Evolutionary conservation across 64 coral and sea anemone genomes (phyloP).

Genomic region (Dendronephthya gigantea): DNA sequence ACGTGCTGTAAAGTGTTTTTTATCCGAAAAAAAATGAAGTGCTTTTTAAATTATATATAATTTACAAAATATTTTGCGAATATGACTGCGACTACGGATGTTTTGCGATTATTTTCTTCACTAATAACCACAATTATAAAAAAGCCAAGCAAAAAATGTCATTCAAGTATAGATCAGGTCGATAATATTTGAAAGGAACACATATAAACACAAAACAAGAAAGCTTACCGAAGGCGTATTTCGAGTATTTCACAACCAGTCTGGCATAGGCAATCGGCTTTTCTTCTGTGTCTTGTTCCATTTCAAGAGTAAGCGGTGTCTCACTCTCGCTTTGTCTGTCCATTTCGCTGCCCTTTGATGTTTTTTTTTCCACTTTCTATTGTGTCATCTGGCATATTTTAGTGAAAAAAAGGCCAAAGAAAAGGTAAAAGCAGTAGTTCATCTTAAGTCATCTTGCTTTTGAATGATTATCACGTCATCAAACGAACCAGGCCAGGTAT

Average conservation of each 20-base stretch:
- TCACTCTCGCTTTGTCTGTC: neutral
- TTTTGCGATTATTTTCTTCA: no score
- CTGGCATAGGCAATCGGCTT: neutral
- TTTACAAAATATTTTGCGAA: no score
- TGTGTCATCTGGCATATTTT: neutral
- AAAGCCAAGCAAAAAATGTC: no score
- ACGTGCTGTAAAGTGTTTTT: no score
- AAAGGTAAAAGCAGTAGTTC: neutral
- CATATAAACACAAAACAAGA: neutral
- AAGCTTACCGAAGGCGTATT: neutral
- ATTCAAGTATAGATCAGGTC: no score
- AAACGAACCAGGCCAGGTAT: no score
- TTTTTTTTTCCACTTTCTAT: neutral
- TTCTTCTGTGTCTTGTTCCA: neutral
- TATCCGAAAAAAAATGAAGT: no score
- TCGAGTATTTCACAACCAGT: neutral
- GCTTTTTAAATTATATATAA: no score
- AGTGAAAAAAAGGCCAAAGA: neutral
- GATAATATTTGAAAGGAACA: no score
- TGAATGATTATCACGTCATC: no score
- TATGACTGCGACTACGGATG: no score
- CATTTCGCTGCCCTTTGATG: neutral
- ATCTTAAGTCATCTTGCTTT: neutral
- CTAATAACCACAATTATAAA: no score
- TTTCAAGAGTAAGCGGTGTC: neutral